Evolutionary conservation across 2,888 invertebrate species (phyloP).

Genomic region (Gymnoscelis rufifasciata): DNA sequence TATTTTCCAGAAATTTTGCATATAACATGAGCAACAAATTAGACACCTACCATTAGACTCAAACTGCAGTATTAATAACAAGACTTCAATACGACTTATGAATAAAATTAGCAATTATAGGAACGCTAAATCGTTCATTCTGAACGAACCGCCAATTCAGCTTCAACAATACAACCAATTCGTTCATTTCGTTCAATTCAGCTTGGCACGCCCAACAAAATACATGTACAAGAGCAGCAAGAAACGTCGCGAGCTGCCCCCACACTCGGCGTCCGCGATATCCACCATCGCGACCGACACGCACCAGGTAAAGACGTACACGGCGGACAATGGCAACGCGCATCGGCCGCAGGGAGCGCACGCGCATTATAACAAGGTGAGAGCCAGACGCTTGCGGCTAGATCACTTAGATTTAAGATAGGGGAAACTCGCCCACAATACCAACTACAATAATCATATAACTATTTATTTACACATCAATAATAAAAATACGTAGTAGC

Average conservation of each 20-base stretch:
- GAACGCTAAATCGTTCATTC: no score
- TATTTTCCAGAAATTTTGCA: no score
- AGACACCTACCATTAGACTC: no score
- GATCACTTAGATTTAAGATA: slow-evolving; percentile 12
- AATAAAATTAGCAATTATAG: no score
- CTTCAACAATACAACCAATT: neutral
- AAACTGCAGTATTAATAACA: no score
- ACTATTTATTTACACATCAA: no score
- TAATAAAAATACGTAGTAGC: no score
- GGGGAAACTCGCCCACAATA: no score
- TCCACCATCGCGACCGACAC: slow-evolving; percentile 81
- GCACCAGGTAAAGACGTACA: slow-evolving; percentile 97
- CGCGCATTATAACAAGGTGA: slow-evolving; percentile 95
- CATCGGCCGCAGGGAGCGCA: slow-evolving; percentile 87
- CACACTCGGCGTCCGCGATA: slow-evolving; percentile 65
- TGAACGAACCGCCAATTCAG: no score
- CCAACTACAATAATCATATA: no score
- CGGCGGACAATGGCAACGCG: slow-evolving; percentile 93
- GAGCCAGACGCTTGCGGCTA: slow-evolving; percentile 65
- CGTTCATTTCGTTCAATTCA: slow-evolving; percentile 33
- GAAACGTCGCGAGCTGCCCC: slow-evolving; percentile 65
- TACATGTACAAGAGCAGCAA: slow-evolving; percentile 71
- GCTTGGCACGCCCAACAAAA: slow-evolving; percentile 68
- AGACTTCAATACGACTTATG: no score
- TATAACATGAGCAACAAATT: no score